Percentiles rank a stretch among this genome's conserved stretches.
These are phyloP conservation scores for Ambastaia sidthimunki DNA, from an alignment of 2,797 vertebrate species.

Conservation along the genomic window DNA sequence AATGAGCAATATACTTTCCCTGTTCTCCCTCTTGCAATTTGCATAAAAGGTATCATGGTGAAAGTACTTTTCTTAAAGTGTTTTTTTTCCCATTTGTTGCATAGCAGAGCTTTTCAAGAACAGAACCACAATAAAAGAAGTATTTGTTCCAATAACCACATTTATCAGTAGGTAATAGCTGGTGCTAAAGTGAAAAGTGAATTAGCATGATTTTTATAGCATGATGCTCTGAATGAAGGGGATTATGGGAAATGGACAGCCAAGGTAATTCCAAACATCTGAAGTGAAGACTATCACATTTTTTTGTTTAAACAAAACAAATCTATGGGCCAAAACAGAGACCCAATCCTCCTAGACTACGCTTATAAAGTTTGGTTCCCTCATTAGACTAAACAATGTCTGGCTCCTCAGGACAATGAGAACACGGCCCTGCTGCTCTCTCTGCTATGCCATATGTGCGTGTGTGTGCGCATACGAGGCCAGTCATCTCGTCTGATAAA, in stretches of 20 bases:
- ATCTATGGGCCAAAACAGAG: neutral
- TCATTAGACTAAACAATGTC: conserved; percentile 5
- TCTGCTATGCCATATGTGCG: neutral
- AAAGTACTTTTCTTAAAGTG: conserved; percentile 64
- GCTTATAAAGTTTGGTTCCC: conserved; percentile 4
- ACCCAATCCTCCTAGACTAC: neutral
- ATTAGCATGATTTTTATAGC: conserved; percentile 9
- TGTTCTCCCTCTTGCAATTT: conserved; percentile 70
- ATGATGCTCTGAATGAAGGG: neutral
- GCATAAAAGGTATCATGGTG: conserved; percentile 64
- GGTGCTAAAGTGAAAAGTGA: conserved; percentile 27
- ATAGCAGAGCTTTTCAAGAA: conserved; percentile 57
- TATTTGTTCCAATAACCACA: conserved; percentile 34
- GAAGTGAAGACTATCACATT: neutral
- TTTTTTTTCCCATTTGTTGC: conserved; percentile 48
- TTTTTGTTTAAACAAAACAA: neutral
- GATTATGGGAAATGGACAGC: neutral
- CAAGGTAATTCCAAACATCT: neutral
- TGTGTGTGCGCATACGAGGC: conserved; percentile 53
- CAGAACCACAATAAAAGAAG: conserved; percentile 34
- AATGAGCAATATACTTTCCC: conserved; percentile 67
- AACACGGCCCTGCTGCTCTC: conserved; percentile 8
- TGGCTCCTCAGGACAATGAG: conserved; percentile 21
- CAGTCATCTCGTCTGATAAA: conserved; percentile 80
- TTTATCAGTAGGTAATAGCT: conserved; percentile 23